Base-by-base conservation (phyloP, 2,888 invertebrate species). In the Pseudococcus longispinus region DNA sequence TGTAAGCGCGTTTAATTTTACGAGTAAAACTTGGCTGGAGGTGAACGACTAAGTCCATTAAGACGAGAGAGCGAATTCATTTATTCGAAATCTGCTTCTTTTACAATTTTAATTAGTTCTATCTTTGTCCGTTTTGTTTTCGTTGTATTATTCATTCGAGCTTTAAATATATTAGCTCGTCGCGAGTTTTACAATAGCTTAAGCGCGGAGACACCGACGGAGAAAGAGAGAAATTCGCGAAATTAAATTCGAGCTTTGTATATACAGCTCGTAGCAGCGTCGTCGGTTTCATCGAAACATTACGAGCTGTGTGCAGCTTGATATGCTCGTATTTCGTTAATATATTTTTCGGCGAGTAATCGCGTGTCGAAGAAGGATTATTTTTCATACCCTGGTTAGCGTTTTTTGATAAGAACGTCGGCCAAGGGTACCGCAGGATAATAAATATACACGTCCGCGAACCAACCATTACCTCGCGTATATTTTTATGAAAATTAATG, bases 21-120 rank as follows among this genome's bases (percentile, higher is more conserved):
- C 77, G 77, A 80, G 84, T 60, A 55, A 60, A 65, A 84, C 18
- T 42, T 32, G 70, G 42, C 42, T 84, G 84, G 20, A 84, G 84
- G 84, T 84, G 84, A 84, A 84, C 84, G 55, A 65, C 84, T 65
- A 65, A 84, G 65, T 65, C 60, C 84, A 84, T 84, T 84, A 84
- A 84, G 42, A 65, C 60, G 60, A 65, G 85, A 44, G 65, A 44
- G 80, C 60, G 60, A 65, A 44, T 37, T 70, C 80, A 32, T 42
- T 82, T 83, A 37, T 60, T 85, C 55, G 60, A 46, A 74, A 51
- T 55, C 60, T 80, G 77, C 77, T 74, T 77, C 74, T 37, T 70
- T 32, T 51, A 65, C 80, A 46, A 80, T 70, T 83, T 70, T 84
- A 42, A 84, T 70, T 87, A 77, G 46, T 74, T 46, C 87, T 46